Base-by-base conservation (phyloP, 2,888 invertebrate genomes). In the Phyto melanocephala region DNA sequence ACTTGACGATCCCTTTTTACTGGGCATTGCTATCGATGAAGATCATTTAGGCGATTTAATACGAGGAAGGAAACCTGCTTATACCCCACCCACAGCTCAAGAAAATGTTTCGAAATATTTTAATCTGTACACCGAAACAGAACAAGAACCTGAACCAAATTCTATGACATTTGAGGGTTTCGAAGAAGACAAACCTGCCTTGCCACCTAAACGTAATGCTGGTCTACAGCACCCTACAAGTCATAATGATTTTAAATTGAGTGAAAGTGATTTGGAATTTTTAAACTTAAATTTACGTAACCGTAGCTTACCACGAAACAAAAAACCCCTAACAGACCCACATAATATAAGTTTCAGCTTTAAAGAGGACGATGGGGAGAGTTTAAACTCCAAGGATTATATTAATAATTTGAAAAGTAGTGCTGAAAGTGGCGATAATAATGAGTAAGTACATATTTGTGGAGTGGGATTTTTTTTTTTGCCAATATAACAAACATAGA, bases 281-380 rank as follows among this genome's bases (percentile, higher is more conserved):
- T 86, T 91, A 74, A 91, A 91, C 85, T 85, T 90, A 81, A 90
- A 88, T 86, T 86, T 90, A 85, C 86, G 90, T 68, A 90, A 89
- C 63, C 89, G 90, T 37, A 91, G 89, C 52, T 83, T 90, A 84
- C 89, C 90, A 85, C 90, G 89, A 85, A 88, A 88, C 86, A 86
- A 89, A 87, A 90, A 89, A 86, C 87, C 90, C 47, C 86, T 87
- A 85, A 88, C 87, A 86, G 78, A 81, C 84, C 79, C 80, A 11
- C 89, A 90, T 68, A 88, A 91, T 86, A 90, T 90, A 70, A 91
- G 91, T 89, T 91, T 91, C 86, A 91, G 89, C 81, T 91, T 90
- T 85, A 90, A 88, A 70, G 91, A 91, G 86, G 85, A 88, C 42
- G 87, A 88, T 78, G 84, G 24, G 6, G 63, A 79, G 6, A 67